Conservation (phyloP, 2,888 invertebrate genomes). For the Agriopis aurantiaria region DNA sequence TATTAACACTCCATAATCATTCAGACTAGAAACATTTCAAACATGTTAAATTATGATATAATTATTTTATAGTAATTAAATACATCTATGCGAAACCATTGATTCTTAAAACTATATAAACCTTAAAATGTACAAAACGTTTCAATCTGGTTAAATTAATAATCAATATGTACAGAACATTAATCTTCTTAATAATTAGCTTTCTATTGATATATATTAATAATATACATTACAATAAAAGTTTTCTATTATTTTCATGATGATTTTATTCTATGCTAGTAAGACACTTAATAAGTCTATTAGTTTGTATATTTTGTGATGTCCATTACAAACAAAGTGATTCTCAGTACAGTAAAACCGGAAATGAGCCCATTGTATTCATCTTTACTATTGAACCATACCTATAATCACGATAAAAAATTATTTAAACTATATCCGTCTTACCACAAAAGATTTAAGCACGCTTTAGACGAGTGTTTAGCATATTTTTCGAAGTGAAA, state of each 20-base stretch:
- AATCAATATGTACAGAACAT: background rate
- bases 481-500: no score
- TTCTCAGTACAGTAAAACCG: background rate
- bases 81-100: background rate
- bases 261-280: conserved; percentile 12
- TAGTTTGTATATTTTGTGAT: conserved; percentile 14
- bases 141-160: background rate
- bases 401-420: no score
- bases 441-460: no score
- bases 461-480: no score
- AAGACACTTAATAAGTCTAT: conserved; percentile 35
- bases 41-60: conserved; percentile 5
- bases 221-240: background rate
- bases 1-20: background rate
- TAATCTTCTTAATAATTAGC: background rate
- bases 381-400: background rate
- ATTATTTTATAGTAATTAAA: background rate
- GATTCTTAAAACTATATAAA: background rate
- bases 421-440: no score
- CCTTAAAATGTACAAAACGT: background rate
- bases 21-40: conserved; percentile 8
- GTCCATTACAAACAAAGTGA: background rate
- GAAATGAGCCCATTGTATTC: background rate
- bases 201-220: background rate
- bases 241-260: background rate